Conservation (phyloP, 2,888 invertebrate genomes). For the Drosophila kambysellisi region DNA sequence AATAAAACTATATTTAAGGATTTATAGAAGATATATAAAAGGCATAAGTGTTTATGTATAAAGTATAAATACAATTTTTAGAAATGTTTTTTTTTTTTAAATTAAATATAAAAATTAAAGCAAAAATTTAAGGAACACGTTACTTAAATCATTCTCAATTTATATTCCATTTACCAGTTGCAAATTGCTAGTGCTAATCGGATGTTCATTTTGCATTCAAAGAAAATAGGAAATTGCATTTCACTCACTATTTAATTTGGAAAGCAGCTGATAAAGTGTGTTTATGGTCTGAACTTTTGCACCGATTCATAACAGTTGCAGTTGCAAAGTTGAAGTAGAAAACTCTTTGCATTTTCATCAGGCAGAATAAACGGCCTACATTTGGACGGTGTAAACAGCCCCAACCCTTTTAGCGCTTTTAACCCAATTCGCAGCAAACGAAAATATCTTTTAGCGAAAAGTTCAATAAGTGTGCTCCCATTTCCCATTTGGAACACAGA, state of each 20-base stretch:
- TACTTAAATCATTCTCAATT: not conserved
- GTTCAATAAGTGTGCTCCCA: constrained; percentile 77
- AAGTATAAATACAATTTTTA: no score
- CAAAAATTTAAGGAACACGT: not conserved
- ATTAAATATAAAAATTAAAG: not conserved
- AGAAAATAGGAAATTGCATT: not conserved
- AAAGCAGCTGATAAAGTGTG: not conserved
- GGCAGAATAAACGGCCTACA: constrained; percentile 68
- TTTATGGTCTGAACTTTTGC: not conserved
- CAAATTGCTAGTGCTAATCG: not conserved
- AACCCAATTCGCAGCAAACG: constrained; percentile 67
- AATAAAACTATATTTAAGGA: not conserved
- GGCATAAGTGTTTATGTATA: fast-evolving
- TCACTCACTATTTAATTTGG: not conserved
- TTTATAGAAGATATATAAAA: not conserved
- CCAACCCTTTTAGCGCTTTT: constrained; percentile 19
- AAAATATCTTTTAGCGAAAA: constrained; percentile 73
- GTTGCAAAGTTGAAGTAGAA: constrained; percentile 43
- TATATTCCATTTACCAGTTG: not conserved
- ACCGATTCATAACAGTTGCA: constrained; percentile 48
- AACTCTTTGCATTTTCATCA: constrained; percentile 31
- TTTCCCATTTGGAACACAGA: constrained; percentile 56
- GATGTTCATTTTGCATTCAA: not conserved
- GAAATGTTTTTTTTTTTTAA: not conserved
- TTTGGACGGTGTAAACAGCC: constrained; percentile 24